Percentiles rank a stretch among this genome's conserved stretches.
phyloP scores from a whole-genome alignment of 2,888 invertebrate genomes.

The Camponotus fellah region DNA sequence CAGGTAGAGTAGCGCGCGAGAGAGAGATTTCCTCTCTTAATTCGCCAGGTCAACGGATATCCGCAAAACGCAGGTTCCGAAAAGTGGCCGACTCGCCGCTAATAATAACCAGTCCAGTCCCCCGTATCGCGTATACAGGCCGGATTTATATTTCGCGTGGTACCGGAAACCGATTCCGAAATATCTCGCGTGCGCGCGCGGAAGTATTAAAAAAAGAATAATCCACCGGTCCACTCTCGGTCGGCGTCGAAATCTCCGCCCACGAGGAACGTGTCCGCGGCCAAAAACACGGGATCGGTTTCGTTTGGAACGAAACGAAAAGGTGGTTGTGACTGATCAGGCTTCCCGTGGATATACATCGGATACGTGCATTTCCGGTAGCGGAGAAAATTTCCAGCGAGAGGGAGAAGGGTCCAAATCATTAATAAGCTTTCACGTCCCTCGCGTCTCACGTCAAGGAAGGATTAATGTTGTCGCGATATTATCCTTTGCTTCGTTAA shows the following conservation, averaged over 20 bases:
- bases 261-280: slow-evolving; percentile 51
- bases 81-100: slow-evolving; percentile 50
- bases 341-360: slow-evolving; percentile 50
- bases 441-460: not conserved
- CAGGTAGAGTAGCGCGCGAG: not conserved
- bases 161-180: slow-evolving; percentile 76
- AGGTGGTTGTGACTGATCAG: slow-evolving; percentile 18
- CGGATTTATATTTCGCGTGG: slow-evolving; percentile 63
- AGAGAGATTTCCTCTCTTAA: slow-evolving; percentile 5
- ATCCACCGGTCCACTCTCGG: slow-evolving; percentile 32
- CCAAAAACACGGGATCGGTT: slow-evolving; percentile 46
- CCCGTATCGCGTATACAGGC: slow-evolving; percentile 10
- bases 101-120: slow-evolving; percentile 63
- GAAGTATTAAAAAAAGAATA: slow-evolving; percentile 70
- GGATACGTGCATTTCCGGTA: slow-evolving; percentile 58
- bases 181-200: slow-evolving; percentile 66
- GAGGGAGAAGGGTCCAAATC: not conserved
- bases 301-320: not conserved
- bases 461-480: slow-evolving; percentile 13
- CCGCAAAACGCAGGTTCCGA: slow-evolving; percentile 51
- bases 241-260: slow-evolving; percentile 43
- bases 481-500: not conserved
- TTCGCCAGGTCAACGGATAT: slow-evolving; percentile 58
- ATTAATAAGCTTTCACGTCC: not conserved
- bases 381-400: not conserved